These are phyloP conservation scores for Erinaceus europaeus DNA, from an alignment of 2,113 vertebrate species.

Conservation along the genomic window DNA sequence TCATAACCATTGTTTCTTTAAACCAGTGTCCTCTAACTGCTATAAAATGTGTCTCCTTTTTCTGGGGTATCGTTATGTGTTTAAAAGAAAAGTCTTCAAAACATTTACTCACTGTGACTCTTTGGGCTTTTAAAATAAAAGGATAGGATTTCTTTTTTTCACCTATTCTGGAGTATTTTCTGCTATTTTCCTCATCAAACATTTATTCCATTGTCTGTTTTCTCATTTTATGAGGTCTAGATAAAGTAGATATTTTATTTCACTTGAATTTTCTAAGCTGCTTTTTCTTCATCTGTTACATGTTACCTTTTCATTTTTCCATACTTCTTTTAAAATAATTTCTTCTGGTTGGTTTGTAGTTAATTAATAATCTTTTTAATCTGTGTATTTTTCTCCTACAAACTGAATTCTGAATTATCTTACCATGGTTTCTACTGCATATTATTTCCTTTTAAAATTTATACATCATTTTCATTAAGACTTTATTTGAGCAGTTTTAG, in stretches of 20 bases:
- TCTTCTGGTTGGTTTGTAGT: not conserved
- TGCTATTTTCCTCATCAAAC: not conserved
- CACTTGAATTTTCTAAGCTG: not conserved
- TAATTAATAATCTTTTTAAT: not conserved
- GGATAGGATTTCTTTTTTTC: not conserved
- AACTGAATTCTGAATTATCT: not conserved
- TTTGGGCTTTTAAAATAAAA: not conserved
- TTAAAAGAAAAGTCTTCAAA: not conserved
- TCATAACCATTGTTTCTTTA: not conserved
- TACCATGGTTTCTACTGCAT: not conserved
- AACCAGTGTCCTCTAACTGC: not conserved
- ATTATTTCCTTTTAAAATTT: not conserved
- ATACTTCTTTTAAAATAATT: not conserved
- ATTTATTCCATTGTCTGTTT: not conserved
- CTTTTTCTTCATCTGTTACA: not conserved
- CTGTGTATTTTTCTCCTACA: not conserved
- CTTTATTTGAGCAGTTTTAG: not conserved
- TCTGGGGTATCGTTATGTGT: not conserved
- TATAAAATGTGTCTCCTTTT: not conserved
- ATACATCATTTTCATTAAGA: not conserved
- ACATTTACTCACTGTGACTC: not conserved
- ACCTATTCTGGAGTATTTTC: not conserved
- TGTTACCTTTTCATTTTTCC: not conserved
- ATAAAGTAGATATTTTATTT: not conserved
- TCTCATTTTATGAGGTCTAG: not conserved